Conservation (phyloP, 2,113 vertebrate species). For the Scolopax mira region DNA sequence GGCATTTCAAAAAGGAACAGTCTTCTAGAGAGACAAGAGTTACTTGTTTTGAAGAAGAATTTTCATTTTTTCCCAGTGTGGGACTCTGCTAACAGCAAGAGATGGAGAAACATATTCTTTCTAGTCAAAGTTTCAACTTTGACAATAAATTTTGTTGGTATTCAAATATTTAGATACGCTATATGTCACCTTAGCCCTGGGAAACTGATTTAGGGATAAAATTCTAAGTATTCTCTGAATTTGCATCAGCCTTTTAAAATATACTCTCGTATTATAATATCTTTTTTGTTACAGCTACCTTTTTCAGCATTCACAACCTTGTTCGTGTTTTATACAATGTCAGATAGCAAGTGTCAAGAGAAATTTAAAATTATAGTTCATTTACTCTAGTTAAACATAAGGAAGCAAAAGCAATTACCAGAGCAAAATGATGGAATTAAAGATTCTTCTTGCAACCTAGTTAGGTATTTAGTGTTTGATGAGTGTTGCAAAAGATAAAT, state of each 20-base stretch:
- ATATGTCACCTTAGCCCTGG: neutral
- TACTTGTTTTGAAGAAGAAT: neutral
- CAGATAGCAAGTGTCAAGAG: constrained; percentile 75
- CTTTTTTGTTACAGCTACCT: constrained; percentile 68
- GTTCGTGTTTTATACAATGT: constrained; percentile 67
- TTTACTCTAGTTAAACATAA: constrained; percentile 80
- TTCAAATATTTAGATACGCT: neutral
- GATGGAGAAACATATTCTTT: neutral
- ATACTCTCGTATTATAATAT: neutral
- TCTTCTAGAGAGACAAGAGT: neutral
- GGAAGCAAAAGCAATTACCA: constrained; percentile 80
- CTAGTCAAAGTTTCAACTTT: neutral
- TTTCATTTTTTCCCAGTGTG: neutral
- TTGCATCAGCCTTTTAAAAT: neutral
- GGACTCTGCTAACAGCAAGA: neutral
- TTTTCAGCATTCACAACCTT: constrained; percentile 70
- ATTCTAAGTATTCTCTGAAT: neutral
- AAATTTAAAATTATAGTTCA: constrained; percentile 80
- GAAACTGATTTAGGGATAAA: neutral
- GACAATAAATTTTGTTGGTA: neutral
- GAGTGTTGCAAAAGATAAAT: constrained; percentile 74
- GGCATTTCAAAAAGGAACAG: neutral
- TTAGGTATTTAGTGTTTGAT: constrained; percentile 78
- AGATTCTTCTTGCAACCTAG: constrained; percentile 75
- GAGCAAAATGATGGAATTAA: constrained; percentile 76